A percentile compares a stretch with the other conserved stretches of the same genome.
phyloP scores from a whole-genome alignment of 1,140 invertebrate species.

The Euborellia annulipes region DNA sequence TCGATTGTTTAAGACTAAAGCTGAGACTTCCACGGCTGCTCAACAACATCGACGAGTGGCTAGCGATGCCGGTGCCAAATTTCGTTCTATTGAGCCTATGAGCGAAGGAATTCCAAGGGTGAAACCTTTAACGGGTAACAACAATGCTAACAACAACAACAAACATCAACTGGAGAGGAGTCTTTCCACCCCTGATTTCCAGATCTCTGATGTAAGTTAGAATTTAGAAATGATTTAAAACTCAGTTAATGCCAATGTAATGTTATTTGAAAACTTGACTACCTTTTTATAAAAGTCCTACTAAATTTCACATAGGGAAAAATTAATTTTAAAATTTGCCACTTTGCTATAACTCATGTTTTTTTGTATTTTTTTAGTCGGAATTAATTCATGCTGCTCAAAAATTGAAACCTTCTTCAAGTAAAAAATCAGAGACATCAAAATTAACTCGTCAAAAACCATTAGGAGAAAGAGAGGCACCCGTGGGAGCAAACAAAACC shows the following conservation, averaged over 20 bases:
- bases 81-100: no score
- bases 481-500: neutral
- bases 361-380: neutral
- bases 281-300: no score
- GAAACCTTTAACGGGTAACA: no score
- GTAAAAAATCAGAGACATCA: neutral
- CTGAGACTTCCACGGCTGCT: constrained; percentile 35
- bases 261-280: no score
- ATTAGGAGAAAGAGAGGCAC: no score
- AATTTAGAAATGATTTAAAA: no score
- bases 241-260: no score
- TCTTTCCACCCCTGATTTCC: constrained; percentile 46
- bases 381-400: constrained; percentile 2
- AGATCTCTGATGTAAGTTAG: constrained; percentile 10
- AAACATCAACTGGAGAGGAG: constrained; percentile 28
- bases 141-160: neutral
- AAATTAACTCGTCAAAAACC: neutral
- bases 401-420: neutral
- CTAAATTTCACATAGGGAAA: no score
- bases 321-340: no score
- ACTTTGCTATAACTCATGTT: no score
- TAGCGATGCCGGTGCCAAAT: neutral
- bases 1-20: constrained; percentile 54
- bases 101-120: no score
- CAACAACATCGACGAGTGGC: neutral